A percentile compares a stretch with the other conserved stretches of the same genome.
Evolutionary conservation across 2,113 vertebrate genomes (phyloP).

Genomic region (Erpornis zantholeuca): DNA sequence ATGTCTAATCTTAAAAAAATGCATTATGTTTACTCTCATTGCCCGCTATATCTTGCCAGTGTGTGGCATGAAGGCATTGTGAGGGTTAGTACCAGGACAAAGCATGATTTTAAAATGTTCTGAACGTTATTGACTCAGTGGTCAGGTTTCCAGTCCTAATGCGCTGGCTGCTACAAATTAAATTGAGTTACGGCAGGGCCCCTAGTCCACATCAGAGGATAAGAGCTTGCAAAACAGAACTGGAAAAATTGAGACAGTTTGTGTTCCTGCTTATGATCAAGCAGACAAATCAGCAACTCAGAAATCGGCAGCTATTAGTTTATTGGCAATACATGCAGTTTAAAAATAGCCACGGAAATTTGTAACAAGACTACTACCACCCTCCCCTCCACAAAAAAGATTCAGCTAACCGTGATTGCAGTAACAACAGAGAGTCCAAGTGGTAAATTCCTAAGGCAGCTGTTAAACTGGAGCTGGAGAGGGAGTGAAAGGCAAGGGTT

Average conservation of each 20-base stretch:
- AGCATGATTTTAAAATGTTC: conserved; percentile 2
- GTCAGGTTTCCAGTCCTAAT: conserved; percentile 10
- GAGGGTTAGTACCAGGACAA: background rate
- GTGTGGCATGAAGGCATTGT: background rate
- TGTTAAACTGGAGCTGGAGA: background rate
- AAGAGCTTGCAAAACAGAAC: conserved; percentile 5
- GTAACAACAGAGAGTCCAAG: background rate
- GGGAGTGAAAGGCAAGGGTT: background rate
- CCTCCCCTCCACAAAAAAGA: background rate
- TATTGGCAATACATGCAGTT: background rate
- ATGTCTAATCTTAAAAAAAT: background rate
- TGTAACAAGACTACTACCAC: background rate
- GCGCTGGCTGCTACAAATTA: conserved; percentile 30
- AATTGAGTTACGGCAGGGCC: background rate
- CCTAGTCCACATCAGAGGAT: background rate
- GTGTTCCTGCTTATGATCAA: background rate
- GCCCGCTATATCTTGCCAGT: background rate
- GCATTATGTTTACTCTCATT: background rate
- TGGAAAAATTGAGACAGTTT: conserved; percentile 3
- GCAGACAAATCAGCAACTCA: conserved; percentile 12
- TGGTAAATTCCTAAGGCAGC: background rate
- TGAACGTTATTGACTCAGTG: background rate
- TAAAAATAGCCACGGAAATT: background rate
- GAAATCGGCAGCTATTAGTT: conserved; percentile 10
- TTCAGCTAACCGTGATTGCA: background rate